Evolutionary conservation across 2,113 vertebrate genomes (phyloP), one percentile per base, ranked within the genome.

Genomic region (Charadrius vociferus): DNA sequence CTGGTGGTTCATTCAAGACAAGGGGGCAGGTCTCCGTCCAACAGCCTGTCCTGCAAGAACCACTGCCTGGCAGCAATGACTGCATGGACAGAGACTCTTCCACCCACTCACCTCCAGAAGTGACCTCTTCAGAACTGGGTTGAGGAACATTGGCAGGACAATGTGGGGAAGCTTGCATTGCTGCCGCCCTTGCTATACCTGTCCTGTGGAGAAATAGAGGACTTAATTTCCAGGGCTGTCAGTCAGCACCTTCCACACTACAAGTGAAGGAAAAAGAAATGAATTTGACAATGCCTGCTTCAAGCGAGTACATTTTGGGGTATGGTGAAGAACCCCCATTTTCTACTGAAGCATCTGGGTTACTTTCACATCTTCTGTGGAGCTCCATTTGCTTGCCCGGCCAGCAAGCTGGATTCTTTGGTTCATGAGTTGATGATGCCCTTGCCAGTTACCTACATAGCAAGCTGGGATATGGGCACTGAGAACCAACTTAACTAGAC

Each of bases 91-190:
- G 93, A 95, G 87, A 59, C 88, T 84, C 87, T 80, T 93, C 88
- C 90, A 79, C 96, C 96, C 97, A 98, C 97, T 97, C 97, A 98
- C 97, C 97, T 98, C 97, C 97, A 92, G 96, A 96, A 93, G 97
- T 80, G 94, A 94, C 83, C 85, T 97, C 97, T 97, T 98, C 97
- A 94, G 96, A 93, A 97, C 96, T 96, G 97, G 96, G 86, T 14
- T 96, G 92, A 97, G 96, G 95, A 96, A 72, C 96, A 97, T 47
- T 96, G 97, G 94, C 91, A 92, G 97, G 95, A 96, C 95, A 97
- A 82, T 94, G 95, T 94, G 96, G 95, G 96, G 97, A 96, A 97
- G 97, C 94, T 95, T 96, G 97, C 97, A 98, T 97, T 95, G 96
- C 96, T 98, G 96, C 94, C 2, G 95, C 96, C 97, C 97, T 96